phyloP scores from a whole-genome alignment of 2,113 vertebrate genomes.

The Myotis brandtii region DNA sequence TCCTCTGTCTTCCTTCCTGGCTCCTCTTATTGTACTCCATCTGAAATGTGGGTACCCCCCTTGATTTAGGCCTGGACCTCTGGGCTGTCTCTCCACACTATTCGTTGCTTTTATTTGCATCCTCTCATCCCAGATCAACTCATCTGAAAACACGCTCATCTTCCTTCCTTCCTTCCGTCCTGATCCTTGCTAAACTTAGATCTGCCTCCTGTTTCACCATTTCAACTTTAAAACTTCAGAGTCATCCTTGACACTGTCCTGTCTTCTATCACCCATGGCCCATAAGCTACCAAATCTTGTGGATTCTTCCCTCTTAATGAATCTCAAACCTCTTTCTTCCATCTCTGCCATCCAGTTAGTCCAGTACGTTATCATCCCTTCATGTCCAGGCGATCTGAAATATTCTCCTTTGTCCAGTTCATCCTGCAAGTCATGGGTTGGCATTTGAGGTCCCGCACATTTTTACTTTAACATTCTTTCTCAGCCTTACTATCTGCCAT shows the following conservation, averaged over 20 bases:
- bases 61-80: neutral
- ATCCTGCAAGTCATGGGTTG: neutral
- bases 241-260: neutral
- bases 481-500: neutral
- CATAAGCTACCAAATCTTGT: neutral
- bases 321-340: constrained; percentile 29
- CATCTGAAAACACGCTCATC: neutral
- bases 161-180: neutral
- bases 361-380: neutral
- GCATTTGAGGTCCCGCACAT: neutral
- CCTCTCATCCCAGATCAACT: neutral
- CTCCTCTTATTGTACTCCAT: neutral
- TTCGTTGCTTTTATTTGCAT: neutral
- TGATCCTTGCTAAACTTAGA: constrained; percentile 9
- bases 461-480: neutral
- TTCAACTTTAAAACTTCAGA: neutral
- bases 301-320: neutral
- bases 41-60: neutral
- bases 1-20: neutral
- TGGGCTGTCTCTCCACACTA: neutral
- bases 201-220: neutral
- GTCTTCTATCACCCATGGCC: neutral
- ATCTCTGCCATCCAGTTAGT: neutral
- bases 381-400: neutral
- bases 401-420: neutral